Evolutionary conservation across 2,797 vertebrate genomes (phyloP), one percentile per base, ranked within the genome.

Genomic region (Phataginus tricuspis): DNA sequence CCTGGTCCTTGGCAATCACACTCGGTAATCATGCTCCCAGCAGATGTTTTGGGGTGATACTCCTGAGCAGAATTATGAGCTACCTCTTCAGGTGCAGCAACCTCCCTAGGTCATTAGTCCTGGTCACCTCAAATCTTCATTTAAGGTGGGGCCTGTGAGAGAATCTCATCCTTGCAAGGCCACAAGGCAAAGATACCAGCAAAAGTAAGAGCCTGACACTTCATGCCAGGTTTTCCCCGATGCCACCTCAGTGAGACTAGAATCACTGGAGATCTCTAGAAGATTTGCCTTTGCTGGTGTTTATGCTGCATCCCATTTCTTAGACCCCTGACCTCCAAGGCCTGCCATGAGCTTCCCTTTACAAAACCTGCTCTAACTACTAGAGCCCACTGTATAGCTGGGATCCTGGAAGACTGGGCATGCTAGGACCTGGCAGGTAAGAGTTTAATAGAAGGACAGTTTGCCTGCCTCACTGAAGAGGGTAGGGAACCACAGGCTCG

Each of bases 21-120:
- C 90, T 97, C 91, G 97, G 96, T 91, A 87, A 2, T 92, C 96
- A 84, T 2, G 0, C 23, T n/a, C 96, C 97, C 94, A 97, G 96
- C 75, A 95, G 57, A 90, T 21, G 0, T 92, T 31, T 31, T 15
- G 96, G 92, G 96, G 95, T 96, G 93, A 96, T 90, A 94, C 57
- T 3, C 0, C 79, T 64, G 12, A 39, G 34, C n/a, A 79, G 69
- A 87, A 51, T 9, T 13, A n/a, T 21, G 23, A 90, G 7, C 39
- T 39, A 12, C 27, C 37, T 72, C 15, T 55, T 61, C 34, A 71
- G 19, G 53, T 13, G 45, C n/a, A 64, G 80, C 18, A 39, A 42
- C 37, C 29, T 77, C 69, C 63, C 45, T 57, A 15, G 39, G n/a
- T 61, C 55, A 71, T 42, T 69, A 66, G 7, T 51, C 57, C n/a